phyloP scores from a whole-genome alignment of 2,888 invertebrate species.

The Ectemnius cavifrons region DNA sequence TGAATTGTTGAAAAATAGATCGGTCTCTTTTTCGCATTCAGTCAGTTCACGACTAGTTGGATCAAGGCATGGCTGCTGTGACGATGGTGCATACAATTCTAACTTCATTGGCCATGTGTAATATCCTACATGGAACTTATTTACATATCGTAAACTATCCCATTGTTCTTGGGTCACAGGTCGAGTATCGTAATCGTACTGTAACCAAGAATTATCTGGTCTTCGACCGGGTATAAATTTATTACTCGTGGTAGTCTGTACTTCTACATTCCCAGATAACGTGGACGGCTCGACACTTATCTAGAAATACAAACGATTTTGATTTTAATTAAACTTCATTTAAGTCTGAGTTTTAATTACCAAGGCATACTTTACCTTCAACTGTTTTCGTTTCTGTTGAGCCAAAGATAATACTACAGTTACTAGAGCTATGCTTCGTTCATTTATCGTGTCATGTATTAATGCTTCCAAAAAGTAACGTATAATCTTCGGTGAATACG shows the following conservation, averaged over 20 bases:
- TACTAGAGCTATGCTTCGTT: constrained; percentile 85
- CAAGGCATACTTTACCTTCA: constrained; percentile 57
- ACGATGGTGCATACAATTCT: constrained; percentile 83
- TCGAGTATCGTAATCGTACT: constrained; percentile 82
- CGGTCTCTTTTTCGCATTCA: constrained; percentile 83
- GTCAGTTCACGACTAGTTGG: constrained; percentile 80
- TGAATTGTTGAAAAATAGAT: constrained; percentile 83
- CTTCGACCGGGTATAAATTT: constrained; percentile 80
- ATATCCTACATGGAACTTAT: constrained; percentile 82
- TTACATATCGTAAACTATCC: constrained; percentile 85
- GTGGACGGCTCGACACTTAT: constrained; percentile 49
- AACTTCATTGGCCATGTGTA: constrained; percentile 80
- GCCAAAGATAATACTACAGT: constrained; percentile 83
- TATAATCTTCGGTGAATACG: constrained; percentile 83
- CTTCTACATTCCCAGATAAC: neutral
- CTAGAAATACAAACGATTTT: constrained; percentile 46
- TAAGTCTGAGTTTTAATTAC: no score
- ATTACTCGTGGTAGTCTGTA: constrained; percentile 20
- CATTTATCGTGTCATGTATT: constrained; percentile 88
- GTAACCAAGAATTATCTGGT: constrained; percentile 86
- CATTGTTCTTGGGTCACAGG: constrained; percentile 85
- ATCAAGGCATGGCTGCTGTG: constrained; percentile 83
- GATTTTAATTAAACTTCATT: constrained; percentile 11
- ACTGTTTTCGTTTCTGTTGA: constrained; percentile 85
- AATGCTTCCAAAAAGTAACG: constrained; percentile 83